phyloP scores from a whole-genome alignment of 2,797 vertebrate genomes.

The Carduelis carduelis region DNA sequence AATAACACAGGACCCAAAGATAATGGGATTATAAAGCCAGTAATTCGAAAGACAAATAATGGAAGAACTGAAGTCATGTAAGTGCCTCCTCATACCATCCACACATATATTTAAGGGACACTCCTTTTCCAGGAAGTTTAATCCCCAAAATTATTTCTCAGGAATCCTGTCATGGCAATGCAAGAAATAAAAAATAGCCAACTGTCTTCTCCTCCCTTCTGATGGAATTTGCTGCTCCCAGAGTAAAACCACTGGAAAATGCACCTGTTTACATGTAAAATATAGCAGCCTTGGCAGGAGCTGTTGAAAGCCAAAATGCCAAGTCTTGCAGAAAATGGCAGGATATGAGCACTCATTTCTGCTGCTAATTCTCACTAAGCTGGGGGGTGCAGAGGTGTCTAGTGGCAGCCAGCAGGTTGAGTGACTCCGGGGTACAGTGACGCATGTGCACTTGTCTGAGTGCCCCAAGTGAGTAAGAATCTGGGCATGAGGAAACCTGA shows the following conservation, averaged over 20 bases:
- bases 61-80: conserved; percentile 2
- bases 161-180: neutral
- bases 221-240: neutral
- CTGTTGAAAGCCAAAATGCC: neutral
- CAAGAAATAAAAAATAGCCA: neutral
- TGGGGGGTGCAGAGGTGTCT: neutral
- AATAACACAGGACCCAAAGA: conserved; percentile 1
- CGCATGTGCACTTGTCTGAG: neutral
- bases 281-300: neutral
- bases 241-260: neutral
- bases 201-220: neutral
- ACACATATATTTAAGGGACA: neutral
- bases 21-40: conserved; percentile 31
- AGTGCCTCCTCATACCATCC: neutral
- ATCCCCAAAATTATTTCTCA: conserved; percentile 10
- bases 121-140: conserved; percentile 41
- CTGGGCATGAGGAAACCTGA: neutral
- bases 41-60: neutral
- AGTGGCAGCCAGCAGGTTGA: neutral
- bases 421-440: neutral
- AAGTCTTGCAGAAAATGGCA: neutral
- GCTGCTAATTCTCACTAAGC: neutral
- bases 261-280: neutral
- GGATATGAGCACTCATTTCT: neutral
- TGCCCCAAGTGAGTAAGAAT: neutral